Evolutionary conservation across 1,140 invertebrate genomes (phyloP), one percentile per base, ranked within the genome.

Genomic region (Acromyrmex echinatior): DNA sequence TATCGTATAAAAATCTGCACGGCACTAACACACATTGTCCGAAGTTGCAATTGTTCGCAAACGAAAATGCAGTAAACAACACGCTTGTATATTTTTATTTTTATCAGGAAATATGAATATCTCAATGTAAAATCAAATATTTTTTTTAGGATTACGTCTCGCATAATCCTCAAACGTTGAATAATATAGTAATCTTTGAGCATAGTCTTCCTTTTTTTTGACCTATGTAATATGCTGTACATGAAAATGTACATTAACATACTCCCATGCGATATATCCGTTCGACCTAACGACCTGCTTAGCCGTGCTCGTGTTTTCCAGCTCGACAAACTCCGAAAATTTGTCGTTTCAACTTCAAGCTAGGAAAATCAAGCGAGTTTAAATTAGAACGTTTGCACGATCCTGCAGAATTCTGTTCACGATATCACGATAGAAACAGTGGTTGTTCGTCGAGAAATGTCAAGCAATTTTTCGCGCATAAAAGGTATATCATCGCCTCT

Each of bases 231-330:
- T 28, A 45, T 25, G 25, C 25, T 25, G 25, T 25, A 35, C 7
- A 56, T 14, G 56, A 84, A 49, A 62, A 25, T 70, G 0, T 82
- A 21, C 56, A 49, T 73, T 56, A 71, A 58, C 66, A 49, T 49
- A 49, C 31, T 68, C 39, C 28, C 28, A 21, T 25, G 56, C 56
- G 56, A 74, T 21, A 66, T 56, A 49, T 74, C 9, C 65, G 53
- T 68, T 82, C 79, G 53, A 73, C 53, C 66, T 82, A 73, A 82
- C 68, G 25, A 82, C 73, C 68, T 82, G 66, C 39, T 82, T 70
- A 68, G 31, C 7, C 68, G 35, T 49, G 56, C 76, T 70, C 65
- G 6, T 60, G 39, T 35, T 86, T 66, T 65, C 45, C 18, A 63
- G 25, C 60, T 56, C 60, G 28, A 39, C 49, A 49, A 53, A 66